Evolutionary conservation across 2,888 invertebrate species (phyloP), one percentile per base, ranked within the genome.

Genomic region (Conchocele bisecta): DNA sequence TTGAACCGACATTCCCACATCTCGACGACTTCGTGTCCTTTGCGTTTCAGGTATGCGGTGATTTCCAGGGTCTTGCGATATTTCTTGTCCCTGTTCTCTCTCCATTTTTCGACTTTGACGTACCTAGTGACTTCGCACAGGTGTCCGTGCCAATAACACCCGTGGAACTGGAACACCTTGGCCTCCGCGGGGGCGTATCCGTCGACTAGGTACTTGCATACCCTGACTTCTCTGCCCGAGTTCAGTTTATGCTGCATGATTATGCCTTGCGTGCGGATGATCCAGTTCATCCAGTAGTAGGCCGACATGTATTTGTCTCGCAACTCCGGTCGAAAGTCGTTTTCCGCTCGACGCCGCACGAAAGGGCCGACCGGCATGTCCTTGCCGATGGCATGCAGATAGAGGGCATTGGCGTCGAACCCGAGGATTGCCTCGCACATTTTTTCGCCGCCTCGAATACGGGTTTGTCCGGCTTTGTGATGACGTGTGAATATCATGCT

Each of bases 381-480:
- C 31, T 79, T 51, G 11, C 66, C 72, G 20, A 79, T 69, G 11
- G 66, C 65, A 28, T 63, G 48, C 3, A 75, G 44, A 39, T 79
- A 75, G 4, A 78, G 44, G 13, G 79, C 75, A 60, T 75, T 75
- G 26, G 75, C 75, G 37, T 79, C 75, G 44, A 67, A 79, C 1
- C 72, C 73, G 2, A 75, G 54, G 35, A 75, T 74, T 5, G 70
- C 42, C 7, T 51, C 22, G 42, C 73, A 75, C 4, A 41, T 29
- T 35, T 75, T 69, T n/a, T 63, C 24, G n/a, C n/a, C n/a, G 24
- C 54, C 63, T 31, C 75, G 20, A 4, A 78, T 66, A 15, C 13
- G 20, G 4, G 74, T 75, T 39, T 57, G 22, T 22, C 64, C 64
- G 2, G 50, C 66, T 26, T 57, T 26, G 33, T 71, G 68, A 22